A percentile compares a stretch with the other conserved stretches of the same genome.
phyloP scores from a whole-genome alignment of 2,113 vertebrate species.

The Benitochromis conjunctus region DNA sequence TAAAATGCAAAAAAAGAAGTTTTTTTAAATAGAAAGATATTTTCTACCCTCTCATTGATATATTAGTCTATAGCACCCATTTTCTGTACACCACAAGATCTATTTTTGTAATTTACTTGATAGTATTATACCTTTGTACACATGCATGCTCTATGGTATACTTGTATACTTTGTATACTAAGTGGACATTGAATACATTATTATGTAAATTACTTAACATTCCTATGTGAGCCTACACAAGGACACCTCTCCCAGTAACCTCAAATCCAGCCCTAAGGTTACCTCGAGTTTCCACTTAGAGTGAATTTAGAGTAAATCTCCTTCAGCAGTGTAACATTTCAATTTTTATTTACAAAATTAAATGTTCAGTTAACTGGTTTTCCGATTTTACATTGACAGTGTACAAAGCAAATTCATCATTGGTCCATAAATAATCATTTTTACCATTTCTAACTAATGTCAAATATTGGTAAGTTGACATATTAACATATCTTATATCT shows the following conservation, averaged over 20 bases:
- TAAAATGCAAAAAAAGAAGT: neutral
- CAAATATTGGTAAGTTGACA: neutral
- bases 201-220: too few species aligned
- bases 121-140: too few species aligned
- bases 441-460: neutral
- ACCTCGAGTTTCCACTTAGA: too few species aligned
- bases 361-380: too few species aligned
- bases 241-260: too few species aligned
- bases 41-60: neutral
- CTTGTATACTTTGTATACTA: neutral
- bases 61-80: rapidly evolving
- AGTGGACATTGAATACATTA: rapidly evolving
- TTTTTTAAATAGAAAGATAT: neutral
- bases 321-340: too few species aligned
- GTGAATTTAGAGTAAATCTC: too few species aligned
- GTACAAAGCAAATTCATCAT: too few species aligned
- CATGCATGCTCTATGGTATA: too few species aligned
- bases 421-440: neutral
- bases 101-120: neutral
- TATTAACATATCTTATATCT: neutral
- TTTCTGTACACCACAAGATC: neutral
- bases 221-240: neutral
- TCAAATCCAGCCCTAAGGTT: too few species aligned
- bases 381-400: too few species aligned
- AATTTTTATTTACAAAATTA: too few species aligned